Conservation (phyloP, 2,797 vertebrate genomes). For the Vireo griseus region DNA sequence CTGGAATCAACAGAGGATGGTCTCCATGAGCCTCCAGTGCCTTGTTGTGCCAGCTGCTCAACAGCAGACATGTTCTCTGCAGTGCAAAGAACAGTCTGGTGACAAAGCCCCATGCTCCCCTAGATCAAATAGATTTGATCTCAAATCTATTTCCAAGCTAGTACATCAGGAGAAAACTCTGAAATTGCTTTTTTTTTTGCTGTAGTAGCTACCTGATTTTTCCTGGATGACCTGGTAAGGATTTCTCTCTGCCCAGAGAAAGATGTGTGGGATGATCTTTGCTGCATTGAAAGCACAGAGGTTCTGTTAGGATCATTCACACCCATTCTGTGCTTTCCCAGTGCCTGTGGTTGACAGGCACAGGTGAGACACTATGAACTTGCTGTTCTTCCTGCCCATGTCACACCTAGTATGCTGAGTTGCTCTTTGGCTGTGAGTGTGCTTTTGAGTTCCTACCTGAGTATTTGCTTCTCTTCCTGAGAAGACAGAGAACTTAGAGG, state of each 20-base stretch:
- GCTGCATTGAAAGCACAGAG: background rate
- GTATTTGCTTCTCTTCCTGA: background rate
- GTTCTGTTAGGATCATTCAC: background rate
- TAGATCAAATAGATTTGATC: background rate
- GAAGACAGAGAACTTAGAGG: background rate
- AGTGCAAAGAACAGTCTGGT: background rate
- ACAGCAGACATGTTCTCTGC: fast-evolving
- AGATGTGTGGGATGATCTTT: background rate
- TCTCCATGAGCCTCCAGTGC: background rate
- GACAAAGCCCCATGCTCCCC: background rate
- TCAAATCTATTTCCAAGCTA: background rate
- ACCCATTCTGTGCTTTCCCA: background rate
- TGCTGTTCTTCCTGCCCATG: background rate
- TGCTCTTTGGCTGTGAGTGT: background rate
- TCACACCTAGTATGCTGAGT: background rate
- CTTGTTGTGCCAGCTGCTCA: background rate
- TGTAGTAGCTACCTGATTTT: background rate
- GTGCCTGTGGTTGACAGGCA: background rate
- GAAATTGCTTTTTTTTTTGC: background rate
- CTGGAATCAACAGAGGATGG: background rate
- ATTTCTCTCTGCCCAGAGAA: background rate
- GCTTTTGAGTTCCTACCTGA: background rate
- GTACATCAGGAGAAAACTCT: background rate
- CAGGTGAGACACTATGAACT: background rate
- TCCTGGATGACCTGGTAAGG: background rate